A percentile compares a stretch with the other conserved stretches of the same genome.
Conservation (phyloP, 2,113 vertebrate genomes). For the Erpornis zantholeuca region DNA sequence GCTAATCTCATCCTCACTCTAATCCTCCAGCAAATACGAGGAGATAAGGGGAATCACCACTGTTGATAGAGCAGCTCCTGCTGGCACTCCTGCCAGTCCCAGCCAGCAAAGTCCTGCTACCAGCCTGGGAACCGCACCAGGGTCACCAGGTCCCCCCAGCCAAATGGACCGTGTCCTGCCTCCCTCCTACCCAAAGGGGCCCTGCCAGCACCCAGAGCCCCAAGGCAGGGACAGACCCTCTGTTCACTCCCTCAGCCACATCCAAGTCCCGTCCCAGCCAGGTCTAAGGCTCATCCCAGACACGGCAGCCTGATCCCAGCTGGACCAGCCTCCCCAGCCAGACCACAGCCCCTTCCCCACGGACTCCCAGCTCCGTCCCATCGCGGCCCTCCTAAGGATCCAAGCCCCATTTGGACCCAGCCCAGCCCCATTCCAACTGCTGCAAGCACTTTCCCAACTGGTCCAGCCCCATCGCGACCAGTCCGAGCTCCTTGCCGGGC, state of each 20-base stretch:
- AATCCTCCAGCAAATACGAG: slow-evolving; percentile 51
- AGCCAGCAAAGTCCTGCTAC: rapidly evolving
- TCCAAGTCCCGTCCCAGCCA: background rate
- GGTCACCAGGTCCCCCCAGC: background rate
- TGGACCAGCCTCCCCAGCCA: background rate
- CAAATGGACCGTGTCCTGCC: rapidly evolving
- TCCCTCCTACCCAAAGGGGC: background rate
- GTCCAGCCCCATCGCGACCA: background rate
- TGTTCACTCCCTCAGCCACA: rapidly evolving
- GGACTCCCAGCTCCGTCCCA: background rate
- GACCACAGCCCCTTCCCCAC: background rate
- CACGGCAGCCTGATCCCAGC: background rate
- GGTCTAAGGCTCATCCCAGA: background rate
- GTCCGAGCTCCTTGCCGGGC: background rate
- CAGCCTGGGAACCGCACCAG: background rate
- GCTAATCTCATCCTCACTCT: slow-evolving; percentile 36
- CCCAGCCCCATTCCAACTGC: background rate
- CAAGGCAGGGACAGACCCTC: background rate
- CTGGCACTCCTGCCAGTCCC: background rate
- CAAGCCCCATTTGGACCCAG: background rate
- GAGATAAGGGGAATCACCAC: slow-evolving; percentile 53
- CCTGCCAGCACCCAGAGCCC: background rate
- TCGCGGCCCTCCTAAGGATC: background rate
- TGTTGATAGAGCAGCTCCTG: slow-evolving; percentile 14
- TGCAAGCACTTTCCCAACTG: background rate